These are phyloP conservation scores for Peromyscus polionotus DNA, from an alignment of 2,113 vertebrate genomes.

Conservation along the genomic window DNA sequence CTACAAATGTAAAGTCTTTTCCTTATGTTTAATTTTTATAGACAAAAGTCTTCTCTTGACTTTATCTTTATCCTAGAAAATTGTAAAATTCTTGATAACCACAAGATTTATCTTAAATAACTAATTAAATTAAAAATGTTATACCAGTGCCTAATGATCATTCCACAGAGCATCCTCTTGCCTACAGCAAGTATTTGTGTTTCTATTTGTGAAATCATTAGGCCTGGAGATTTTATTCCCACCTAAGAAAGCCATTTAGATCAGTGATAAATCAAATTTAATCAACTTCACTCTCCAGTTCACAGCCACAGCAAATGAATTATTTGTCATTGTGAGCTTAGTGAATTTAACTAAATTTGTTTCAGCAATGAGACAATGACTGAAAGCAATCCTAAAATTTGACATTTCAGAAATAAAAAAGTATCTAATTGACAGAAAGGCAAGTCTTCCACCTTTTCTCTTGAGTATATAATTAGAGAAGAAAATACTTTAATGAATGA, in stretches of 20 bases:
- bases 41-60: not conserved
- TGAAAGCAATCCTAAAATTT: conserved; percentile 24
- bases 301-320: not conserved
- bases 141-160: not conserved
- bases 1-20: not conserved
- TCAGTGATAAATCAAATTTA: not conserved
- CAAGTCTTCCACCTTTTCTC: conserved; percentile 27
- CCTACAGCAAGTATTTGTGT: not conserved
- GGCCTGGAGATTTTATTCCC: not conserved
- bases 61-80: not conserved
- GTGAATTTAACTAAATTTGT: conserved; percentile 5
- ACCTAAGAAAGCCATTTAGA: not conserved
- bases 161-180: not conserved
- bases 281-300: not conserved
- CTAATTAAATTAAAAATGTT: not conserved
- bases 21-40: not conserved
- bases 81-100: not conserved
- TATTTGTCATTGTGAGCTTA: not conserved
- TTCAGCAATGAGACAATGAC: conserved; percentile 14
- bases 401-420: conserved; percentile 38
- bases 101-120: not conserved
- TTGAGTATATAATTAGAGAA: conserved; percentile 38
- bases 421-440: not conserved
- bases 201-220: not conserved
- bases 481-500: conserved; percentile 44